Evolutionary conservation across 2,888 invertebrate genomes (phyloP).

Genomic region (Tinea pellionella): DNA sequence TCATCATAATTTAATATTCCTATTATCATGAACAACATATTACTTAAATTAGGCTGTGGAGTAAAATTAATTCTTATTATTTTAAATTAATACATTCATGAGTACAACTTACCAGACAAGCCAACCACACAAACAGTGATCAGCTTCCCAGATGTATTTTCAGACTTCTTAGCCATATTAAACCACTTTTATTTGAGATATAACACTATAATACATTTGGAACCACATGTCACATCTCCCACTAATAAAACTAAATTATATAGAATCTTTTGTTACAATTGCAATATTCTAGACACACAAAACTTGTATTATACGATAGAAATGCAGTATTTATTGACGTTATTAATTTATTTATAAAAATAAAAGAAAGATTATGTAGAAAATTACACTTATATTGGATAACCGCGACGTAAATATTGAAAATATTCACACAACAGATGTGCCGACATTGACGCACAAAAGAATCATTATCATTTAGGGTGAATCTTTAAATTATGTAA

Average conservation of each 20-base stretch:
- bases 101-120: constrained; percentile 72
- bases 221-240: neutral
- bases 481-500: neutral
- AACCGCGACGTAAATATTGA: neutral
- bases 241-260: neutral
- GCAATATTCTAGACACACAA: neutral
- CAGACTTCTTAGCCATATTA: constrained; percentile 80
- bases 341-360: neutral
- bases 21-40: no score
- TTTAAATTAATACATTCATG: neutral
- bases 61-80: no score
- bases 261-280: neutral
- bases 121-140: constrained; percentile 93
- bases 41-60: no score
- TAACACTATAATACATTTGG: neutral
- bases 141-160: constrained; percentile 72
- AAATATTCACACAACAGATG: neutral
- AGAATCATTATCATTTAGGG: neutral
- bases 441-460: constrained; percentile 8
- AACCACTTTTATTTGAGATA: neutral
- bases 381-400: neutral
- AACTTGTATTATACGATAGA: neutral
- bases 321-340: no score
- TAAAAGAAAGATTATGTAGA: neutral
- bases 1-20: no score